Conservation (phyloP, 2,888 invertebrate genomes). For the Aphodius sticticus region DNA sequence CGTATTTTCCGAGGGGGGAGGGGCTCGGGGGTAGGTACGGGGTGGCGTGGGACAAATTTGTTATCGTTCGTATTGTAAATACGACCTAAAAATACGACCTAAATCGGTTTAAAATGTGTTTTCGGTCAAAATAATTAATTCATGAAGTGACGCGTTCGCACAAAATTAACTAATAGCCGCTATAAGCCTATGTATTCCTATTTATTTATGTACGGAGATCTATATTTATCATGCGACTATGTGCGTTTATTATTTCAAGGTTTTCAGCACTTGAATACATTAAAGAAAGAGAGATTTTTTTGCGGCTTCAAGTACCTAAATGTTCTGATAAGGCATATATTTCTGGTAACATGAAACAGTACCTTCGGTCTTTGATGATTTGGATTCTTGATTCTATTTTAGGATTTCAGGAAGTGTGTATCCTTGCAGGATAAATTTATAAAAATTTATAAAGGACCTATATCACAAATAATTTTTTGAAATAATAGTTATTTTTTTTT, state of each 20-base stretch:
- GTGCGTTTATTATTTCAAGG: neutral
- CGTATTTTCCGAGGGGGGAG: neutral
- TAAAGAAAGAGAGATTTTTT: neutral
- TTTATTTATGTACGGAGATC: neutral
- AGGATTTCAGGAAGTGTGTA: too few species aligned
- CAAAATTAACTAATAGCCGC: neutral
- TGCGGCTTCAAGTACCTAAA: neutral
- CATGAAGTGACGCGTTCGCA: neutral
- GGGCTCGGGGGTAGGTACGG: neutral
- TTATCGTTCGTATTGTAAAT: neutral
- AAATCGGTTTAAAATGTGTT: slow-evolving; percentile 4
- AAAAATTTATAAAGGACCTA: too few species aligned
- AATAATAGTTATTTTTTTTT: too few species aligned
- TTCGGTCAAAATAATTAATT: neutral
- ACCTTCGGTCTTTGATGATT: too few species aligned
- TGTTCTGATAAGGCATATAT: neutral
- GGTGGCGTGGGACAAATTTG: neutral
- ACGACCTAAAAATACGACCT: neutral
- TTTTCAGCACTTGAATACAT: neutral
- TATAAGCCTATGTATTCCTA: too few species aligned
- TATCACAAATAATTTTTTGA: too few species aligned
- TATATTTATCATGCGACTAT: neutral
- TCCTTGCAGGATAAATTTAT: too few species aligned
- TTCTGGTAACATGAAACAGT: too few species aligned
- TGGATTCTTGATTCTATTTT: too few species aligned